These are phyloP conservation scores for Sepioteuthis lessoniana DNA, from an alignment of 2,888 invertebrate genomes.

Conservation along the genomic window DNA sequence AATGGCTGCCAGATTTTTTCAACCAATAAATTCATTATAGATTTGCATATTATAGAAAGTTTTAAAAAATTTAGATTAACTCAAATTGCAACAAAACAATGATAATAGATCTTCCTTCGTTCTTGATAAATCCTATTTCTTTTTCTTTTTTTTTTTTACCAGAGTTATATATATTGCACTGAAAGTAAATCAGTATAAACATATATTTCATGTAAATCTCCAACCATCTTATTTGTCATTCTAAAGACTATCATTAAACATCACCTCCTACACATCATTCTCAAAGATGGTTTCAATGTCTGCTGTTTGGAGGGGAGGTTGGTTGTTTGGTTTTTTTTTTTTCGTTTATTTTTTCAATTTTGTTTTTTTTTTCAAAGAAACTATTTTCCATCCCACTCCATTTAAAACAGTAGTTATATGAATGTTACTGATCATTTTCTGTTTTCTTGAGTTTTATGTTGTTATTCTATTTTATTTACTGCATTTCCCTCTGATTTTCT, in stretches of 20 bases:
- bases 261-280: not conserved
- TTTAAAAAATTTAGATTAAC: not conserved
- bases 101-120: not conserved
- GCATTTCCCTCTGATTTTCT: not conserved
- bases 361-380: not conserved
- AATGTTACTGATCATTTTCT: too few relatives aligned
- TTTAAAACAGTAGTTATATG: not conserved
- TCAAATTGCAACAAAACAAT: not conserved
- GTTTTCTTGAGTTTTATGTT: not conserved
- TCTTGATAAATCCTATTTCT: not conserved
- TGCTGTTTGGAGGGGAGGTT: too few relatives aligned
- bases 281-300: not conserved
- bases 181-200: not conserved
- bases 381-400: not conserved
- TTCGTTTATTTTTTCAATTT: too few relatives aligned
- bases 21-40: not conserved
- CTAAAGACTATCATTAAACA: not conserved
- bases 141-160: not conserved
- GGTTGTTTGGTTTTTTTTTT: too few relatives aligned
- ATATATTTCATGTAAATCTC: not conserved
- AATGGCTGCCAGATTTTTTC: not conserved
- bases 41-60: not conserved
- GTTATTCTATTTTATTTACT: not conserved
- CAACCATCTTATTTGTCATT: slow-evolving; percentile 17
- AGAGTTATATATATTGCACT: not conserved